Evolutionary conservation across 2,888 invertebrate genomes (phyloP).

Genomic region (Entomobrya proxima): DNA sequence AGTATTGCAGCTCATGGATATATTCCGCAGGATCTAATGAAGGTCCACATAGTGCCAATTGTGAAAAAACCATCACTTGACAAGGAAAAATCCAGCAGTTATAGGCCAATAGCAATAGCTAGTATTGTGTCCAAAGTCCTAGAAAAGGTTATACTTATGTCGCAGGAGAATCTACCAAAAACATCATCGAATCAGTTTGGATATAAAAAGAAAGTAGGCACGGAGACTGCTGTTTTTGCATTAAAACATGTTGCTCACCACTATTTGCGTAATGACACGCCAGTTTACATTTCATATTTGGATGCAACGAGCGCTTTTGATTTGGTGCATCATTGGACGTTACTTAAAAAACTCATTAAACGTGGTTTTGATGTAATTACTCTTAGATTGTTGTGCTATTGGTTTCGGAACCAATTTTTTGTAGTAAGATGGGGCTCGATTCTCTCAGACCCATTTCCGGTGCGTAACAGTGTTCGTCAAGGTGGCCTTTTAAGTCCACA

Average conservation of each 20-base stretch:
- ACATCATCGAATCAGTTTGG: not conserved
- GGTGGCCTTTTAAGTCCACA: constrained; percentile 21
- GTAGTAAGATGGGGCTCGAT: not conserved
- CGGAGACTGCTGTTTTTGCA: not conserved
- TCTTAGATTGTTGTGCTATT: not conserved
- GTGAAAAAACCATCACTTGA: not conserved
- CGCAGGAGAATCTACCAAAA: no score
- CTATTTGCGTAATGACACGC: not conserved
- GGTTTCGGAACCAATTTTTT: not conserved
- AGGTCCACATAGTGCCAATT: not conserved
- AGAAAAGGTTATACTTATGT: not conserved
- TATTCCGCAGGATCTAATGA: not conserved
- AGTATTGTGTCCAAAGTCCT: not conserved
- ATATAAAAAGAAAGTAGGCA: not conserved
- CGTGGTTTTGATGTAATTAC: not conserved
- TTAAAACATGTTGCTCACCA: not conserved
- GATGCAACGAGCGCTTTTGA: not conserved
- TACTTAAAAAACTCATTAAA: not conserved
- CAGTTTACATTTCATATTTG: not conserved
- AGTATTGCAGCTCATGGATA: no score
- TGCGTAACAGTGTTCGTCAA: constrained; percentile 5
- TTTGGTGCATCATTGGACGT: not conserved
- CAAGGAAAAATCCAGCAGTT: not conserved
- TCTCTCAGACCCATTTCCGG: not conserved
- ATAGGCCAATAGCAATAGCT: not conserved